These are phyloP conservation scores for Trinorchestia longiramus DNA, from an alignment of 1,140 invertebrate species.

Conservation along the genomic window DNA sequence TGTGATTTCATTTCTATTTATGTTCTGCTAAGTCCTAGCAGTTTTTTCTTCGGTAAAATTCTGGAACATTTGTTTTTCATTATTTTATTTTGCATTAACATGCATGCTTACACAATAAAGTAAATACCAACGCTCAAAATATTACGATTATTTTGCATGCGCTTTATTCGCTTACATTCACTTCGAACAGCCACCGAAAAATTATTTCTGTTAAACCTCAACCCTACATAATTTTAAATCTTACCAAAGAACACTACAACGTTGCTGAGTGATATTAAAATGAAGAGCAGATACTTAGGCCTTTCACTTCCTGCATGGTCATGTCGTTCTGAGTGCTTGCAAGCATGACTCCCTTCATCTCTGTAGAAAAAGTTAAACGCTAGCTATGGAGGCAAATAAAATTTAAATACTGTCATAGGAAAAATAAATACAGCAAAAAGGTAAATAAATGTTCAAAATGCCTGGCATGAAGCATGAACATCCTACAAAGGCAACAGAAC, in stretches of 20 bases:
- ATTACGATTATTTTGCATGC: too few species aligned
- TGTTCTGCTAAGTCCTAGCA: too few species aligned
- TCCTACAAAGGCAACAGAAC: neutral
- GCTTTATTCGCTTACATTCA: too few species aligned
- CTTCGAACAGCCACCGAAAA: neutral
- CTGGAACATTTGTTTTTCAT: too few species aligned
- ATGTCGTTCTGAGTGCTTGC: neutral
- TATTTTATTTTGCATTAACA: too few species aligned
- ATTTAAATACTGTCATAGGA: neutral
- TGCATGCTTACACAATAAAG: too few species aligned
- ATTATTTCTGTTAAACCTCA: neutral
- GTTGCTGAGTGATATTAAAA: neutral
- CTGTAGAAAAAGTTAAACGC: neutral
- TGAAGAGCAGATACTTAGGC: neutral
- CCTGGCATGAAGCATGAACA: neutral
- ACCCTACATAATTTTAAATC: neutral
- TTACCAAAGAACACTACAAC: neutral
- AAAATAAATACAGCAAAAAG: neutral
- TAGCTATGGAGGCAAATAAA: neutral
- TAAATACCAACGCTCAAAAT: too few species aligned
- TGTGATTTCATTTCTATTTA: too few species aligned
- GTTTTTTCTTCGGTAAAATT: too few species aligned
- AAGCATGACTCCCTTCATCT: neutral
- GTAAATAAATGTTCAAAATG: neutral
- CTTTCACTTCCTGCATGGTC: neutral